Conservation (phyloP, 2,113 vertebrate species). For the Perca flavescens region DNA sequence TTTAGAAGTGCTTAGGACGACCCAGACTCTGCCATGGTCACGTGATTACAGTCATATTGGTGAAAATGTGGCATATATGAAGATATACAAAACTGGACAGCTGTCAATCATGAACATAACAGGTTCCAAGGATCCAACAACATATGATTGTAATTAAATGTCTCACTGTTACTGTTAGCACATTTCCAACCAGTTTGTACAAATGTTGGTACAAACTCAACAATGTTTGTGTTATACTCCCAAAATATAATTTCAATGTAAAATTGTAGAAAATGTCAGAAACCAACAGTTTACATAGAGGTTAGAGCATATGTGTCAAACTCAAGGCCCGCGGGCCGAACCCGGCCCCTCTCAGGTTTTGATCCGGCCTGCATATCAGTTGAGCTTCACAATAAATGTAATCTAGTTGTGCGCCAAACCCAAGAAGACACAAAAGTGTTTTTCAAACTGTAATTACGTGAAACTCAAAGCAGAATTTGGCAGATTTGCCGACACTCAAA, state of each 20-base stretch:
- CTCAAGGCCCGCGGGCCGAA: no score
- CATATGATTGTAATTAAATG: slow-evolving; percentile 1
- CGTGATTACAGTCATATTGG: background rate
- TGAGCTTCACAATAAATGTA: no score
- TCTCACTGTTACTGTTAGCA: background rate
- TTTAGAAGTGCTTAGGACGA: background rate
- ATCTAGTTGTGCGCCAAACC: no score
- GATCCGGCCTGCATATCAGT: no score
- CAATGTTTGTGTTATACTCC: background rate
- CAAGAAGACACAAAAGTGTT: no score
- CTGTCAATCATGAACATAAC: background rate
- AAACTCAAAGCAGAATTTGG: no score
- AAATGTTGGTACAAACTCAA: background rate
- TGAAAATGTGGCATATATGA: slow-evolving; percentile 15
- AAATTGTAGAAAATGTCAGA: background rate
- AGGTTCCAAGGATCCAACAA: background rate
- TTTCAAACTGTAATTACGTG: no score
- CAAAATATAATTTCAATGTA: background rate
- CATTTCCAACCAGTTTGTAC: background rate
- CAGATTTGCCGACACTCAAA: no score
- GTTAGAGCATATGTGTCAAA: background rate
- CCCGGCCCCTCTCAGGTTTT: no score
- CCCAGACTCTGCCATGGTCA: background rate
- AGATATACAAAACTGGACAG: slow-evolving; percentile 7
- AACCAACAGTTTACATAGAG: background rate